Percentiles rank a stretch among this genome's conserved stretches.
These are phyloP conservation scores for Oryzias dopingdopingensis DNA, from an alignment of 2,797 vertebrate genomes.

Conservation along the genomic window DNA sequence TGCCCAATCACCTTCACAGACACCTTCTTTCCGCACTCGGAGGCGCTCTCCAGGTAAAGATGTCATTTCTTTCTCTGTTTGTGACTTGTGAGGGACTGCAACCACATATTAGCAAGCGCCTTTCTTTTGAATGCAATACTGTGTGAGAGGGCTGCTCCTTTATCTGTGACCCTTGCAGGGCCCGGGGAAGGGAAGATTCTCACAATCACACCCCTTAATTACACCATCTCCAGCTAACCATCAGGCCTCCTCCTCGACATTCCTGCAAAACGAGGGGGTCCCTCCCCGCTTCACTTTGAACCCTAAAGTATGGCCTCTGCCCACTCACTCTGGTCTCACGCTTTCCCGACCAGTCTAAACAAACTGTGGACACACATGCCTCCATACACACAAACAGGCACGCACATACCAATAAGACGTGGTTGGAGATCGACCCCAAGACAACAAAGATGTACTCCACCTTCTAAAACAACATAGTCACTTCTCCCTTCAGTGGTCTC, in stretches of 20 bases:
- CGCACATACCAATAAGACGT: conserved; percentile 63
- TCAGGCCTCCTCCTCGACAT: conserved; percentile 76
- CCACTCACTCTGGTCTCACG: conserved; percentile 77
- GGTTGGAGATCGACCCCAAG: conserved; percentile 46
- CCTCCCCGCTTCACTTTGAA: conserved; percentile 77
- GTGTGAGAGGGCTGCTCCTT: conserved; percentile 63
- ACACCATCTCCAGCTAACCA: conserved; percentile 78
- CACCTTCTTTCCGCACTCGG: conserved; percentile 7
- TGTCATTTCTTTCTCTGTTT: conserved; percentile 29
- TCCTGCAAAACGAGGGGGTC: conserved; percentile 74
- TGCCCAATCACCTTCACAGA: conserved; percentile 46
- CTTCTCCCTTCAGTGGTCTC: conserved; percentile 1
- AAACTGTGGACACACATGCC: conserved; percentile 60
- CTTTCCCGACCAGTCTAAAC: conserved; percentile 78
- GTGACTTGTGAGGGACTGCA: conserved; percentile 1
- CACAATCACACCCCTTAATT: conserved; percentile 82
- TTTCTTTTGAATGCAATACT: conserved; percentile 17
- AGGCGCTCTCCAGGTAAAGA: conserved; percentile 41
- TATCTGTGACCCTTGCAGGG: conserved; percentile 75
- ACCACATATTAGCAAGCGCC: conserved; percentile 6
- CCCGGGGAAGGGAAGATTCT: conserved; percentile 72
- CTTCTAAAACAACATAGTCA: conserved; percentile 27
- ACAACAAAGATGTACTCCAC: conserved; percentile 27
- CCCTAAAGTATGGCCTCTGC: conserved; percentile 72
- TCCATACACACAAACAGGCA: conserved; percentile 41